A percentile compares a stretch with the other conserved stretches of the same genome.
phyloP scores from a whole-genome alignment of 1,140 invertebrate genomes.

The Elymnias hypermnestra region DNA sequence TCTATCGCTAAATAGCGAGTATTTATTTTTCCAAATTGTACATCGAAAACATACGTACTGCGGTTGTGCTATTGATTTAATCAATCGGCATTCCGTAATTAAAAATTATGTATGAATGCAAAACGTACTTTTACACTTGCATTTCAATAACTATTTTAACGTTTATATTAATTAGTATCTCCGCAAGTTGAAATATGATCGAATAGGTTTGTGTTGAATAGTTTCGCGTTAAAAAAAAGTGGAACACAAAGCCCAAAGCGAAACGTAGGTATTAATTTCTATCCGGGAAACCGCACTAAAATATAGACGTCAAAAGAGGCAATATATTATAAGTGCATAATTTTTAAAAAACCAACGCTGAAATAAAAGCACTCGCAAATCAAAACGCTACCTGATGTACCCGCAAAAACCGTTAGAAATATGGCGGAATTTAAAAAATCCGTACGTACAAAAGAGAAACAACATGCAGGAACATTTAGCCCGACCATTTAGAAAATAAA shows the following conservation, averaged over 20 bases:
- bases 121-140: not conserved
- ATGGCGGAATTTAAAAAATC: conserved; percentile 17
- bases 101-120: not conserved
- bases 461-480: conserved; percentile 19
- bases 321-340: conserved; percentile 24
- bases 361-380: conserved; percentile 23
- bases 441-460: conserved; percentile 19
- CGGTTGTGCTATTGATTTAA: conserved; percentile 3
- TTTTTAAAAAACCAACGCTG: conserved; percentile 18
- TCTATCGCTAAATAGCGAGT: conserved; percentile 2
- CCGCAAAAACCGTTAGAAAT: conserved; percentile 26
- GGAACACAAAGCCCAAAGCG: not conserved
- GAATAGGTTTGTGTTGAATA: not conserved
- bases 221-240: not conserved
- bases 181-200: not conserved
- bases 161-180: conserved; percentile 2
- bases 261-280: not conserved
- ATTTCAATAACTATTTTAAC: not conserved
- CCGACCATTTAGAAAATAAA: conserved; percentile 25
- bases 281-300: conserved; percentile 13
- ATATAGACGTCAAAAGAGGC: conserved; percentile 15
- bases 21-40: conserved; percentile 1
- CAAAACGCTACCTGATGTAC: conserved; percentile 22
- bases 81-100: conserved; percentile 1
- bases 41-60: not conserved